Conservation (phyloP, 2,888 invertebrate genomes). For the Drosophila melanosoma region DNA sequence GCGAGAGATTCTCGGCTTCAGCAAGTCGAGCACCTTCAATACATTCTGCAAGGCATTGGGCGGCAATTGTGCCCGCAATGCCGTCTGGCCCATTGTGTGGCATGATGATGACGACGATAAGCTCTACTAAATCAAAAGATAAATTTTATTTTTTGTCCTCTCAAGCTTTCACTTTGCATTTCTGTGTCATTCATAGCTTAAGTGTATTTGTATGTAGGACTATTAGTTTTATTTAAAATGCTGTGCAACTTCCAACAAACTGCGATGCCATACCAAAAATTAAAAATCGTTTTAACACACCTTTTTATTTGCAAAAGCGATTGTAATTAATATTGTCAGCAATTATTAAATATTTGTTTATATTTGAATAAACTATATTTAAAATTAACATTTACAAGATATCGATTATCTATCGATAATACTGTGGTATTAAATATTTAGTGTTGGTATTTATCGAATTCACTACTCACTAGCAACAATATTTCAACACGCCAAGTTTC, state of each 20-base stretch:
- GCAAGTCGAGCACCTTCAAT: constrained; percentile 93
- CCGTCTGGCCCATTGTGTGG: constrained; percentile 90
- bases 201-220: constrained; percentile 28
- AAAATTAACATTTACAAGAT: neutral
- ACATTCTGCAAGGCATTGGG: constrained; percentile 87
- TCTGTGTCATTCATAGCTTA: constrained; percentile 14
- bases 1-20: constrained; percentile 96
- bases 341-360: neutral
- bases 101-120: constrained; percentile 67
- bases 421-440: neutral
- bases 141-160: neutral
- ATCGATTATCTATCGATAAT: constrained; percentile 1
- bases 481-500: neutral
- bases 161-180: neutral
- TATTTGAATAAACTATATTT: constrained; percentile 18
- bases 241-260: constrained; percentile 54
- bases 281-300: constrained; percentile 18
- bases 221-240: constrained; percentile 31
- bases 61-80: constrained; percentile 89
- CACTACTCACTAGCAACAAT: neutral
- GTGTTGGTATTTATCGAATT: neutral
- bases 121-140: constrained; percentile 37
- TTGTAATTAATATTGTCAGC: neutral
- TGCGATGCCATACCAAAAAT: constrained; percentile 70
- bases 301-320: neutral